A percentile compares a stretch with the other conserved stretches of the same genome.
Evolutionary conservation across 2,888 invertebrate species (phyloP).

Genomic region (Oscheius onirici): DNA sequence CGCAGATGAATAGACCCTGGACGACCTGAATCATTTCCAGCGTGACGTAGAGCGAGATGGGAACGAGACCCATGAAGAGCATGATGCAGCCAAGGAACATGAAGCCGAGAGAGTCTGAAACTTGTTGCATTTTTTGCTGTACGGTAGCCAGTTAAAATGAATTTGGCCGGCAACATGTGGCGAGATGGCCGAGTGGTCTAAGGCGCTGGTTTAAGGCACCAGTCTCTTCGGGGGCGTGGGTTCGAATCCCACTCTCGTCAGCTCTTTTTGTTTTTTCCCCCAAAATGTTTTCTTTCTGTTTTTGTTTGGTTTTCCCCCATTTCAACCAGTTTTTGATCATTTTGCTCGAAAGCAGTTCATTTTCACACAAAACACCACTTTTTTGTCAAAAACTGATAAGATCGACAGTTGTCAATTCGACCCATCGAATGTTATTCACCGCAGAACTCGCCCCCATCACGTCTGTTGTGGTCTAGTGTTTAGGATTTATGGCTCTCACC

Average conservation of each 20-base stretch:
- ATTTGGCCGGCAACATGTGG: not conserved
- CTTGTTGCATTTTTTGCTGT: not conserved
- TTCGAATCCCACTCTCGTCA: conserved; percentile 66
- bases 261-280: conserved; percentile 3
- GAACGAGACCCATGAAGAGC: conserved; percentile 92
- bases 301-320: too few relatives aligned
- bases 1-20: conserved; percentile 81
- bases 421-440: too few relatives aligned
- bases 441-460: not conserved
- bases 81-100: conserved; percentile 90
- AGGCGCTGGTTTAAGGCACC: conserved; percentile 90
- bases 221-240: conserved; percentile 78
- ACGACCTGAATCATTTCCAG: conserved; percentile 95
- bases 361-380: too few relatives aligned
- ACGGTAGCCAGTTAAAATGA: not conserved
- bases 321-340: too few relatives aligned
- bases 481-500: conserved; percentile 61
- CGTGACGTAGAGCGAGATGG: conserved; percentile 97
- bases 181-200: conserved; percentile 82
- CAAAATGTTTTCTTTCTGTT: too few relatives aligned
- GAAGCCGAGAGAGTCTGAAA: conserved; percentile 27
- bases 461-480: conserved; percentile 58
- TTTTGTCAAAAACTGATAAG: too few relatives aligned
- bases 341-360: too few relatives aligned
- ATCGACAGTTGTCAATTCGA: too few relatives aligned